A percentile compares a stretch with the other conserved stretches of the same genome.
These are phyloP conservation scores for Typhlichthys eigenmanni DNA, from an alignment of 2,797 vertebrate genomes.

Conservation along the genomic window DNA sequence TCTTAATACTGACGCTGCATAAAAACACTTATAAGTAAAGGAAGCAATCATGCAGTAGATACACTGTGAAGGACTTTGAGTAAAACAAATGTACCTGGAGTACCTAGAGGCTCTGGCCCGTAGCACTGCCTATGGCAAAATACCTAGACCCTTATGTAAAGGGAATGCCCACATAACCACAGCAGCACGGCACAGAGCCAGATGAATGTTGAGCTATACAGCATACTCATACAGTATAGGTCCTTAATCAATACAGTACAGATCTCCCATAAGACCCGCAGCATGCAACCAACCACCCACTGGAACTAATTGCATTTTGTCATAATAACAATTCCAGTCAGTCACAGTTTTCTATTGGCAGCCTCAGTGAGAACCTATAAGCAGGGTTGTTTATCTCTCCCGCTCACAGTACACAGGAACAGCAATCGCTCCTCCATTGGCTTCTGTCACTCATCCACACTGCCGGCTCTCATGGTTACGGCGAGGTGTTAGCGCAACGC, in stretches of 20 bases:
- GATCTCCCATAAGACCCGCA: slow-evolving; percentile 36
- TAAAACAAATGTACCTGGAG: neutral
- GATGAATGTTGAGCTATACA: slow-evolving; percentile 20
- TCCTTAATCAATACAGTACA: slow-evolving; percentile 46
- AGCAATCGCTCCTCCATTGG: slow-evolving; percentile 40
- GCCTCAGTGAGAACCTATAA: slow-evolving; percentile 27
- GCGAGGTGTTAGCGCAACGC: slow-evolving; percentile 41
- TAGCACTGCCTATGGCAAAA: slow-evolving; percentile 34
- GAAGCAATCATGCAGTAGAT: too few relatives aligned
- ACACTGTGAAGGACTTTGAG: too few relatives aligned
- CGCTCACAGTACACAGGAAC: slow-evolving; percentile 54
- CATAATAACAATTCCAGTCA: slow-evolving; percentile 40
- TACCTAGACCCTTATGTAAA: neutral
- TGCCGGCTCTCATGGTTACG: slow-evolving; percentile 53
- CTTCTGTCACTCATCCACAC: slow-evolving; percentile 32
- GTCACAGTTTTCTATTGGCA: slow-evolving; percentile 51
- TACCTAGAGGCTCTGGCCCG: slow-evolving; percentile 31
- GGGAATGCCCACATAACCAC: neutral
- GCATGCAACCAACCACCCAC: slow-evolving; percentile 49
- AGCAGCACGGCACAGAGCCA: slow-evolving; percentile 8
- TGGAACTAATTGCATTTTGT: slow-evolving; percentile 62
- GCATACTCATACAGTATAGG: slow-evolving; percentile 2
- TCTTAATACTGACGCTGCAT: neutral
- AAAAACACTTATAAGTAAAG: neutral
- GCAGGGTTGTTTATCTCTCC: slow-evolving; percentile 42